Conservation (phyloP, 1,140 invertebrate species). For the Bombyx mandarina region DNA sequence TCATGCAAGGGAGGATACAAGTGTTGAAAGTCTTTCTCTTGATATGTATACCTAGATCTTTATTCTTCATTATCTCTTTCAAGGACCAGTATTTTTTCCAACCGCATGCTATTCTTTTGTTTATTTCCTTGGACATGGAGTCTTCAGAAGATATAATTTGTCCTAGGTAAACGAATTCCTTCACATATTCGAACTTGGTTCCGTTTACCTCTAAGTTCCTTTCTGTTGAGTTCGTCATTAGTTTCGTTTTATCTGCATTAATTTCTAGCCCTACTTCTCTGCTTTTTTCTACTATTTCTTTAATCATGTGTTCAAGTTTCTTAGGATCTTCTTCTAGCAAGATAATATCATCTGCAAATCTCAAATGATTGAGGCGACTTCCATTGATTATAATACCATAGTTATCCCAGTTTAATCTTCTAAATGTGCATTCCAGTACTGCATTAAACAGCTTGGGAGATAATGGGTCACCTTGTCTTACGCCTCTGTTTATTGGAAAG, state of each 20-base stretch:
- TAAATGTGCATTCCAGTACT: slow-evolving; percentile 8
- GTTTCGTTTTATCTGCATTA: slow-evolving; percentile 15
- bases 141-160: no score
- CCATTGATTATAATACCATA: slow-evolving; percentile 13
- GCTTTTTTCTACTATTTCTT: slow-evolving; percentile 12
- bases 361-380: slow-evolving; percentile 12
- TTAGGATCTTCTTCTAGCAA: slow-evolving; percentile 10
- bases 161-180: no score
- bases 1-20: no score
- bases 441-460: not conserved
- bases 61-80: no score
- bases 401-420: slow-evolving; percentile 14
- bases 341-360: slow-evolving; percentile 17
- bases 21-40: no score
- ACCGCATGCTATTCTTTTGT: no score
- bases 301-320: slow-evolving; percentile 12
- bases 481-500: no score
- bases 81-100: no score
- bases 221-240: slow-evolving; percentile 14
- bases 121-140: no score
- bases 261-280: slow-evolving; percentile 8
- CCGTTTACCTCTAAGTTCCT: slow-evolving; percentile 2
- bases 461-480: no score
- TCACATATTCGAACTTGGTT: slow-evolving; percentile 8
- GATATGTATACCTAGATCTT: no score